Conservation (phyloP, 1,140 invertebrate genomes). For the Drosophila lacertosa region DNA sequence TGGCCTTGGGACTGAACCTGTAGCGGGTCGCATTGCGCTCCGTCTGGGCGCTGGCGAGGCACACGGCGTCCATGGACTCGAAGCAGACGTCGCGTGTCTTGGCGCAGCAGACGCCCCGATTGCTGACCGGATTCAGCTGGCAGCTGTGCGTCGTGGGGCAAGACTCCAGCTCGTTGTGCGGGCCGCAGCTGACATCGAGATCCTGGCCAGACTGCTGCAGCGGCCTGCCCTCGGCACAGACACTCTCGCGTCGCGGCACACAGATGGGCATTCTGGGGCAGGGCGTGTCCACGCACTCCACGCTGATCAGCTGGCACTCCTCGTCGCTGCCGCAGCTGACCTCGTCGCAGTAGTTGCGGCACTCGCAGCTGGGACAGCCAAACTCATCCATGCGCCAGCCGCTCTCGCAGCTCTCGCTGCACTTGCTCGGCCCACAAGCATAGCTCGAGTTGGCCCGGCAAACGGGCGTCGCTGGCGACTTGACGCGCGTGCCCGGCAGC, state of each 20-base stretch:
- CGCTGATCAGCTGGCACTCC: conserved; percentile 86
- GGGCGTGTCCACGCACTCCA: conserved; percentile 85
- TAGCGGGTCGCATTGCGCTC: conserved; percentile 87
- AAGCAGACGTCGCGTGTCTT: conserved; percentile 94
- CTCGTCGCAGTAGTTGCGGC: conserved; percentile 90
- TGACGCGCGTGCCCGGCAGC: conserved; percentile 86
- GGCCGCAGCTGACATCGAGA: conserved; percentile 89
- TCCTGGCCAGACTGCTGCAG: conserved; percentile 85
- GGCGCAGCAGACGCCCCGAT: conserved; percentile 92
- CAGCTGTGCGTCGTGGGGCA: conserved; percentile 94
- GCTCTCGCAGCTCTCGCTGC: conserved; percentile 87
- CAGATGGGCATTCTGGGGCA: conserved; percentile 92
- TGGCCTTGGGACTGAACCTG: conserved; percentile 91
- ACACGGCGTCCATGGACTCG: conserved; percentile 88
- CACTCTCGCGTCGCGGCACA: conserved; percentile 90
- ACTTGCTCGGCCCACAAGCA: conserved; percentile 87
- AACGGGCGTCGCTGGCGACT: conserved; percentile 71
- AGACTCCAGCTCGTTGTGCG: conserved; percentile 86
- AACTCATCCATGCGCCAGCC: conserved; percentile 88
- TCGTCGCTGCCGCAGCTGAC: conserved; percentile 89
- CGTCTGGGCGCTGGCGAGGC: conserved; percentile 83
- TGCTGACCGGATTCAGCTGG: conserved; percentile 91
- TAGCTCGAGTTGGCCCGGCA: conserved; percentile 85
- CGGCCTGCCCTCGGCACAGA: conserved; percentile 88
- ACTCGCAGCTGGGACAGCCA: conserved; percentile 91